Percentiles rank a stretch among this genome's conserved stretches.
Conservation (phyloP, 2,888 invertebrate genomes). For the Agrilus biguttatus region DNA sequence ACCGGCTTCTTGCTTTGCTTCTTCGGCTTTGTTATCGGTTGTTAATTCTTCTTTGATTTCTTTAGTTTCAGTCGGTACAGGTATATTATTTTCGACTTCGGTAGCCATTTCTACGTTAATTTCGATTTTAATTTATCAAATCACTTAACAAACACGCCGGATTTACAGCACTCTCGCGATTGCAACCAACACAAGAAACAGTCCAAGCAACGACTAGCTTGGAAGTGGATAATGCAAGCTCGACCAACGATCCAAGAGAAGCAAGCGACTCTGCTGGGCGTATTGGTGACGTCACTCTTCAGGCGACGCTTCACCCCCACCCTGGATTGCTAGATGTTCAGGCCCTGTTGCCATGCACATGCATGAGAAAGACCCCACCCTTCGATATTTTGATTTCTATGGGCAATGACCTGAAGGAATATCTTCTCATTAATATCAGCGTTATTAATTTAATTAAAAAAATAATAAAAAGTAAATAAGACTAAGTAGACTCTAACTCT, state of each 20-base stretch:
- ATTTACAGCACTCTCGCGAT: slow-evolving; percentile 6
- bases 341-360: slow-evolving; percentile 25
- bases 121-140: slow-evolving; percentile 6
- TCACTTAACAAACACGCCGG: slow-evolving; percentile 12
- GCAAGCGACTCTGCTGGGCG: slow-evolving; percentile 11
- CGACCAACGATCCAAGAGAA: slow-evolving; percentile 7
- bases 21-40: slow-evolving; percentile 34
- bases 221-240: slow-evolving; percentile 11
- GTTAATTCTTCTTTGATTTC: slow-evolving; percentile 36
- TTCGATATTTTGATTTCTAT: slow-evolving; percentile 1
- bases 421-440: too few species aligned
- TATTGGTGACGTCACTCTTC: slow-evolving; percentile 14
- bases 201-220: slow-evolving; percentile 10
- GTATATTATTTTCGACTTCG: slow-evolving; percentile 59
- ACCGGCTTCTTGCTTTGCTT: slow-evolving; percentile 31
- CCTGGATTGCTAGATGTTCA: slow-evolving; percentile 9
- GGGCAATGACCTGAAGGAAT: neutral
- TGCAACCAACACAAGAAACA: slow-evolving; percentile 7
- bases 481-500: too few species aligned
- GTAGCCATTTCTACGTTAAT: slow-evolving; percentile 47
- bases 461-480: too few species aligned
- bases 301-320: slow-evolving; percentile 19
- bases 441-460: too few species aligned
- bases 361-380: slow-evolving; percentile 13
- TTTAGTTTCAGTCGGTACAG: slow-evolving; percentile 41